Evolutionary conservation across 2,113 vertebrate species (phyloP), one percentile per base, ranked within the genome.

Genomic region (Embiotoca jacksoni): DNA sequence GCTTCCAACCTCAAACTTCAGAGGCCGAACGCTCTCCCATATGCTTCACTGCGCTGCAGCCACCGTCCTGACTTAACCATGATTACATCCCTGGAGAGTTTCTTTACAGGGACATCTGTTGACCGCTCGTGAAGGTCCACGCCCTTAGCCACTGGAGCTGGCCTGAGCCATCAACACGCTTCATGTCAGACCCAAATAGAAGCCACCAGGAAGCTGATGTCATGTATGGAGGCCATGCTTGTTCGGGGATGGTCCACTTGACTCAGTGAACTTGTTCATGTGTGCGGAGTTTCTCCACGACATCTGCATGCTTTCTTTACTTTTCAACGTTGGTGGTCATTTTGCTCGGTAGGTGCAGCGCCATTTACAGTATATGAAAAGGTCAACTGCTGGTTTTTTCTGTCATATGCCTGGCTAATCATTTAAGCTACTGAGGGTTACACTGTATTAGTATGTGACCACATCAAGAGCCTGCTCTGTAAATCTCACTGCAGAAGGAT

Each of bases 131-230:
- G 54, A 91, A 55, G 82, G 85, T 86, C 88, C 89, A 82, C 91
- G 82, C 91, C 91, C 91, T 84, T 68, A 81, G 78, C 90, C 88
- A 35, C 92, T 81, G 58, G 74, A 81, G 70, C 69, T 85, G 88
- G 78, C 77, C 32, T 52, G 52, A 78, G 49, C 62, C 58, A 32
- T 86, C 81, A 83, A 71, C 81, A 71, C 41, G 36, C 66, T 82
- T 64, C 67, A 71, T 70, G 84, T 82, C 72, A 30, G 74, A 85
- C 80, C 36, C 76, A 91, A 91, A 92, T 85, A 88, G 85, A 83
- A 79, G 74, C 71, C 82, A 83, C 76, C 62, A 60, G 62, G 74
- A 69, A 1, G 41, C 73, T 92, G 87, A 92, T 88, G 90, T 93
- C 89, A 93, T 84, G 63, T 46, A 8, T 8, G 15, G 54, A 75